A percentile compares a stretch with the other conserved stretches of the same genome.
phyloP scores from a whole-genome alignment of 2,113 vertebrate species.

The Corvus hawaiiensis region DNA sequence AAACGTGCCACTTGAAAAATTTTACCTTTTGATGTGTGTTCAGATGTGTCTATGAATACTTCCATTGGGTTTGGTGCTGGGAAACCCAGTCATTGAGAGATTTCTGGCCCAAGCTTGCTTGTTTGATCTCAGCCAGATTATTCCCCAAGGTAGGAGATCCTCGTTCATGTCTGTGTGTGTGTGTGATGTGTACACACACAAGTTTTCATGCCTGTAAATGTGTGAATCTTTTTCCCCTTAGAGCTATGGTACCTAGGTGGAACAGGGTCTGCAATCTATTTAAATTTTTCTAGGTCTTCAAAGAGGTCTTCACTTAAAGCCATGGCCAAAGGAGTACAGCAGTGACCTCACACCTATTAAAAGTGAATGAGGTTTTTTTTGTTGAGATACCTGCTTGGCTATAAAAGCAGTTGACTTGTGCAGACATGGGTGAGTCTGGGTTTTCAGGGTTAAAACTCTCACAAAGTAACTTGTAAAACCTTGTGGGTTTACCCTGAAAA shows the following conservation, averaged over 20 bases:
- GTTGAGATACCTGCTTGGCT: background rate
- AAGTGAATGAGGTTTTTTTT: background rate
- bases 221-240: background rate
- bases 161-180: fast-evolving
- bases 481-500: background rate
- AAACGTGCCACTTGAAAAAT: fast-evolving
- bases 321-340: background rate
- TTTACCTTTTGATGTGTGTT: background rate
- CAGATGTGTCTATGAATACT: background rate
- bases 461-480: background rate
- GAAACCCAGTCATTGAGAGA: background rate
- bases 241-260: no score
- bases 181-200: fast-evolving
- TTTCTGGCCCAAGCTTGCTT: fast-evolving
- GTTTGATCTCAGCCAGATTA: background rate
- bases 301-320: background rate
- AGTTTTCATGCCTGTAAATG: fast-evolving
- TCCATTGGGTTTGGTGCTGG: background rate
- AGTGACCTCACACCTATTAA: background rate
- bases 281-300: background rate
- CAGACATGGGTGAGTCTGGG: background rate
- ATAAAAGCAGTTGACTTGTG: background rate
- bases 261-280: background rate
- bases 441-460: background rate
- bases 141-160: background rate